These are phyloP conservation scores for Aspiorhynchus laticeps DNA, from an alignment of 2,113 vertebrate genomes.

Conservation along the genomic window DNA sequence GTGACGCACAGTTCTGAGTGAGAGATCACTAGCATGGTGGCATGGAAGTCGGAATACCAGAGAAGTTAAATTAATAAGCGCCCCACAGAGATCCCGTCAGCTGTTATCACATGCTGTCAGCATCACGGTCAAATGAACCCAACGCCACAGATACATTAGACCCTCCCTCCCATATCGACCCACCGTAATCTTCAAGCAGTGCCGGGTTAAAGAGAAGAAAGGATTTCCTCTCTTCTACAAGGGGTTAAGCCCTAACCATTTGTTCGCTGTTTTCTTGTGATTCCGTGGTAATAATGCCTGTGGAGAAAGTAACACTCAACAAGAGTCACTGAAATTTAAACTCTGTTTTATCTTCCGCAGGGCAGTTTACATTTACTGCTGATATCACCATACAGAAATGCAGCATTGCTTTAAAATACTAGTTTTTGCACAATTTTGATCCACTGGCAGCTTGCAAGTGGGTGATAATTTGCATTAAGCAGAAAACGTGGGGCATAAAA, in stretches of 20 bases:
- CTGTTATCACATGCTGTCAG: constrained; percentile 64
- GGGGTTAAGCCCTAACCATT: constrained; percentile 38
- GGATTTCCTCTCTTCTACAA: constrained; percentile 15
- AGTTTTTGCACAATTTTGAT: neutral
- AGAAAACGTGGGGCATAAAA: constrained; percentile 44
- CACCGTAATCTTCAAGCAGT: constrained; percentile 22
- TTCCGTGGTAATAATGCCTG: constrained; percentile 21
- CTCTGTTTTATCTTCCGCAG: neutral
- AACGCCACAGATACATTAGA: neutral
- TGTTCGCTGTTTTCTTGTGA: constrained; percentile 26
- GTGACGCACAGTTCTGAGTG: neutral
- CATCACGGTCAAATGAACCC: constrained; percentile 53
- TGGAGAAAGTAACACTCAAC: constrained; percentile 36
- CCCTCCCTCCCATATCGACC: constrained; percentile 8
- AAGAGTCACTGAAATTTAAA: neutral
- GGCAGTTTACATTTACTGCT: neutral
- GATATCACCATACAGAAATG: neutral
- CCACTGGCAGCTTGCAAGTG: constrained; percentile 10
- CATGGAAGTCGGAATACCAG: constrained; percentile 6
- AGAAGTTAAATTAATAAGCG: constrained; percentile 37
- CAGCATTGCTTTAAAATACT: neutral
- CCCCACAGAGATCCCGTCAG: constrained; percentile 66
- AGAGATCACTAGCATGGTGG: neutral
- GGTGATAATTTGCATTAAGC: constrained; percentile 64
- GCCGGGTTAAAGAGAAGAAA: neutral